Base-by-base conservation (phyloP, 2,113 vertebrate species). In the Tenrec ecaudatus region DNA sequence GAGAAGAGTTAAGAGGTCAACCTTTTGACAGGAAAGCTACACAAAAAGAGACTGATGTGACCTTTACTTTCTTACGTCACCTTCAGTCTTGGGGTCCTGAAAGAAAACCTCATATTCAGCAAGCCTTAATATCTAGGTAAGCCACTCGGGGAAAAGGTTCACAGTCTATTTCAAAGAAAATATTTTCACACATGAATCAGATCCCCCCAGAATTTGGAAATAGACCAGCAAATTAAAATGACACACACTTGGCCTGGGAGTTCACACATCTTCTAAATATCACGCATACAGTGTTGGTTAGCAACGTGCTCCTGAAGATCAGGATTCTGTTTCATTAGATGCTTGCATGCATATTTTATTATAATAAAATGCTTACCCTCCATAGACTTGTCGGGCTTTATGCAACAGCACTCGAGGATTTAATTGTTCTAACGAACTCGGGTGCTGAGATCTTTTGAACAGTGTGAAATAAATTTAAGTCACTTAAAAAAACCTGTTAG, bases 401-500 rank as follows among this genome's bases (percentile, higher is more conserved):
- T 86, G 86, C 77, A 88, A 90, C 96, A 80, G 58, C 80, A 95
- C 90, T 95, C 2, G 16, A 95, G 90, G 88, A 92, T 96, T 90
- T 96, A 69, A 92, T 87, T 95, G 64, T 95, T 93, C 76, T 93
- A 85, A 87, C 68, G 86, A 69, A 94, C 14, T 93, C 88, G 80
- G 92, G 88, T 90, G 64, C n/a, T 69, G 88, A 79, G n/a, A 92
- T 81, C 38, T 93, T 88, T 93, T 89, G 80, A 93, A 79, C 33
- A 94, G 69, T 95, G 71, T 75, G 86, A 92, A 94, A 93, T 82
- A 93, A 94, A 92, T 96, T 97, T 90, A 93, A 94, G 60, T 94
- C 38, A 83, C 92, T 96, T 90, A 94, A 96, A 96, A 95, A 97
- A 96, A 92, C 90, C 85, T 85, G 83, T 93, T 90, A 94, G 40